phyloP scores from a whole-genome alignment of 2,113 vertebrate species.

The Epinephelus fuscoguttatus region DNA sequence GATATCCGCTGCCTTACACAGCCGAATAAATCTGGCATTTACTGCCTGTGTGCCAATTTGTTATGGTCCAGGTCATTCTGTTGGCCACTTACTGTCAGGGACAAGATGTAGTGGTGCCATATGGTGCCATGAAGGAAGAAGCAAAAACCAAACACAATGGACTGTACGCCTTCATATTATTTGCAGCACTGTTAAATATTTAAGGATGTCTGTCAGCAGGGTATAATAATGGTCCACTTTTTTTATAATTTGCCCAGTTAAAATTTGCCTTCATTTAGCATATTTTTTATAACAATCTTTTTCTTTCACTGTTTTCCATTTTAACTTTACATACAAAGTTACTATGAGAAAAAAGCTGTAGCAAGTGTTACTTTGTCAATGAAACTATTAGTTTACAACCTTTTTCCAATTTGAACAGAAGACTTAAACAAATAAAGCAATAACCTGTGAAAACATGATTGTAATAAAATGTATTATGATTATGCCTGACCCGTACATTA shows the following conservation, averaged over 20 bases:
- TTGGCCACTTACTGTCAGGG: slow-evolving; percentile 1
- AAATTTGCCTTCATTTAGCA: neutral
- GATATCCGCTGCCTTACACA: slow-evolving; percentile 12
- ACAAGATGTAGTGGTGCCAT: neutral
- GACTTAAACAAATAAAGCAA: no score
- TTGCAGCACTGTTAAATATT: neutral
- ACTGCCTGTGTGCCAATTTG: slow-evolving; percentile 12
- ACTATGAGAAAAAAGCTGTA: no score
- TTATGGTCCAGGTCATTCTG: slow-evolving; percentile 7
- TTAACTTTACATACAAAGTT: no score
- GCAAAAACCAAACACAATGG: neutral
- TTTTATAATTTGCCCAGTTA: no score
- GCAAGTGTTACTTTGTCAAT: no score
- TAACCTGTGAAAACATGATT: no score
- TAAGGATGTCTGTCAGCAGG: neutral
- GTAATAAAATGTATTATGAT: no score
- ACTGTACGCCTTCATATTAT: neutral
- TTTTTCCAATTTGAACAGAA: no score
- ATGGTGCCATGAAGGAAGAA: neutral
- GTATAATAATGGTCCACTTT: neutral
- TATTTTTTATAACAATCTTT: no score
- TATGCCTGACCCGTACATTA: no score
- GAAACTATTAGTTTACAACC: no score
- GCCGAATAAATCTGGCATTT: slow-evolving; percentile 2
- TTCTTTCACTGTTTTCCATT: no score